Base-by-base conservation (phyloP, 2,888 invertebrate genomes). In the Lycia hirtaria region DNA sequence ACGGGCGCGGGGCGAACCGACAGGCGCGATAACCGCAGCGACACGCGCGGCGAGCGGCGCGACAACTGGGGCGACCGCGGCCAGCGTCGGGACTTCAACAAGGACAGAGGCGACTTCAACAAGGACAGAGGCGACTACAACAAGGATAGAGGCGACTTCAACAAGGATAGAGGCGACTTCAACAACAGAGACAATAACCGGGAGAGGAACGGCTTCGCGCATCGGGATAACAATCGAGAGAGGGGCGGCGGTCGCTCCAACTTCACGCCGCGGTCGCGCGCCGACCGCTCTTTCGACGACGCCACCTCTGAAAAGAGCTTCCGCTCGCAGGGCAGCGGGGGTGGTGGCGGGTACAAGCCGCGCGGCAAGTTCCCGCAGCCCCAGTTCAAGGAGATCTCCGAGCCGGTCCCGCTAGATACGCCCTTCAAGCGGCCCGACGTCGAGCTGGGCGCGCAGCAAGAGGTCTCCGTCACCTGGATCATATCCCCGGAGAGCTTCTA, bases 401-500 rank as follows among this genome's bases (percentile, higher is more conserved):
- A 93, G 55, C 94, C 94, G 37, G 80, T 93, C 6, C 66, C 93
- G 0, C 59, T 93, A 0, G 88, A 93, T 7, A 88, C 88, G 0
- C 81, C 87, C 0, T 95, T 93, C 83, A 51, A 66, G 0, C 85
- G 91, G 3, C 85, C 88, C 0, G 71, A 83, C 0, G 80, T 94
- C 2, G 88, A 93, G 15, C 76, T 89, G 0, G 94, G 93, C 12
- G 83, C 86, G 0, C 93, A 90, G 48, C 93, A 94, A 49, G 93
- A 94, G 54, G 87, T 95, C 0, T 89, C 93, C 1, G 92, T 96
- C 32, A 94, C 95, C 1, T 96, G 96, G 96, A 96, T 96, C 75
- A 93, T 94, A 51, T 95, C 95, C 60, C 96, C 96, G 0, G 93
- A 94, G 60, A 93, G 94, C 67, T 96, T 97, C 81, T 96, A 94